Evolutionary conservation across 2,888 invertebrate species (phyloP).

Genomic region (Drosophila kokeensis): DNA sequence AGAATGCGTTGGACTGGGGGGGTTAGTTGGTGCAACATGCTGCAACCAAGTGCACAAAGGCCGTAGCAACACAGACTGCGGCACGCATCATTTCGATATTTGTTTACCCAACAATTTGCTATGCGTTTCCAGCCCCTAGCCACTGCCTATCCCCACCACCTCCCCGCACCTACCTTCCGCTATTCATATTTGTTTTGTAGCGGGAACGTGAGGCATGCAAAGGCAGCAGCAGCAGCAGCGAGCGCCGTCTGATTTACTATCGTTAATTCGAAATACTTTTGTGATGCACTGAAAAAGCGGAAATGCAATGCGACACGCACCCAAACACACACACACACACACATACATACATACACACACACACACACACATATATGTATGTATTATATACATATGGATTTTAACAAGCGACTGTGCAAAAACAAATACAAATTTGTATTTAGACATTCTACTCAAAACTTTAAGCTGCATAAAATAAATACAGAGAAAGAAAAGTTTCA

Average conservation of each 20-base stretch:
- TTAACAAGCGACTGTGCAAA: conserved; percentile 46
- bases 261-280: conserved; percentile 69
- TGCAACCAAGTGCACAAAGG: conserved; percentile 48
- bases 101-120: conserved; percentile 71
- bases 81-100: conserved; percentile 71
- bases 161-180: background rate
- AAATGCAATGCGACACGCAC: conserved; percentile 64
- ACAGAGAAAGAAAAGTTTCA: background rate
- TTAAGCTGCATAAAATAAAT: conserved; percentile 9
- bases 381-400: conserved; percentile 30
- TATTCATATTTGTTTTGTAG: conserved; percentile 12
- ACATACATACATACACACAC: conserved; percentile 11
- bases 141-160: too few species aligned
- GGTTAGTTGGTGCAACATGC: conserved; percentile 35
- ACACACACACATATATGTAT: background rate
- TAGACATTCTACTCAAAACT: conserved; percentile 2
- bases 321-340: conserved; percentile 6
- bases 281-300: conserved; percentile 65
- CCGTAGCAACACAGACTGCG: conserved; percentile 43
- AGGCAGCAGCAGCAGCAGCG: conserved; percentile 2
- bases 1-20: background rate
- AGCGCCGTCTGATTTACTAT: conserved; percentile 63
- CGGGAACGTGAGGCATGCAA: conserved; percentile 17
- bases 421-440: conserved; percentile 38
- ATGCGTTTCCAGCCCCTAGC: conserved; percentile 27